These are phyloP conservation scores for Himantopus leucocephalus DNA, from an alignment of 2,113 vertebrate genomes.

Conservation along the genomic window DNA sequence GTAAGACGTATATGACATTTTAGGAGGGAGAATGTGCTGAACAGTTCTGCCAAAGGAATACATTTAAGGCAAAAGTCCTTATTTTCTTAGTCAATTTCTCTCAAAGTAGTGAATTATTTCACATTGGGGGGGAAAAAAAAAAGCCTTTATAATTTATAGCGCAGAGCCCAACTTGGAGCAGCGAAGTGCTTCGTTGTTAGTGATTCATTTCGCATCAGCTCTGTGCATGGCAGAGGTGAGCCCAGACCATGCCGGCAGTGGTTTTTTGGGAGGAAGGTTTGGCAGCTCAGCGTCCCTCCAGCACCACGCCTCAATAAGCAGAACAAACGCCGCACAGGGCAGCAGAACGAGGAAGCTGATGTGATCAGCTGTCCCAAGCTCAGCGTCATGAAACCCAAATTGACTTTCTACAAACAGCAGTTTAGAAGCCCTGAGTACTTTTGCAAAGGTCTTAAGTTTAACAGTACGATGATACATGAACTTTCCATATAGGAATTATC, in stretches of 20 bases:
- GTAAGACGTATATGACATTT: not conserved
- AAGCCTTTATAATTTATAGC: not conserved
- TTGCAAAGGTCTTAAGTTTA: not conserved
- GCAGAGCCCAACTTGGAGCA: not conserved
- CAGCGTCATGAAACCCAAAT: not conserved
- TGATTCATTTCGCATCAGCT: not conserved
- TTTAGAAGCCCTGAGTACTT: not conserved
- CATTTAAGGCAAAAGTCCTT: not conserved
- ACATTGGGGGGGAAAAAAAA: accelerated
- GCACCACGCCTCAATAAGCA: not conserved
- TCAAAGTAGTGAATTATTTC: not conserved
- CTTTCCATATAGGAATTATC: not conserved
- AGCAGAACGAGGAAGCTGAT: not conserved
- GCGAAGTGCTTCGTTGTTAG: not conserved
- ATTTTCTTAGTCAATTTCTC: not conserved
- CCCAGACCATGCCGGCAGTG: too few relatives aligned
- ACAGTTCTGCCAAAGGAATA: not conserved
- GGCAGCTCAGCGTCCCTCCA: not conserved
- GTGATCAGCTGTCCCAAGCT: not conserved
- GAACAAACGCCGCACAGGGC: not conserved
- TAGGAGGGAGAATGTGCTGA: not conserved
- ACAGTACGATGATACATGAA: not conserved
- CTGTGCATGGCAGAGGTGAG: not conserved
- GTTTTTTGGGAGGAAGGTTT: not conserved
- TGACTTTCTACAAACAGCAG: not conserved